Conservation (phyloP, 2,888 invertebrate species). For the Muschampia plurimacula region DNA sequence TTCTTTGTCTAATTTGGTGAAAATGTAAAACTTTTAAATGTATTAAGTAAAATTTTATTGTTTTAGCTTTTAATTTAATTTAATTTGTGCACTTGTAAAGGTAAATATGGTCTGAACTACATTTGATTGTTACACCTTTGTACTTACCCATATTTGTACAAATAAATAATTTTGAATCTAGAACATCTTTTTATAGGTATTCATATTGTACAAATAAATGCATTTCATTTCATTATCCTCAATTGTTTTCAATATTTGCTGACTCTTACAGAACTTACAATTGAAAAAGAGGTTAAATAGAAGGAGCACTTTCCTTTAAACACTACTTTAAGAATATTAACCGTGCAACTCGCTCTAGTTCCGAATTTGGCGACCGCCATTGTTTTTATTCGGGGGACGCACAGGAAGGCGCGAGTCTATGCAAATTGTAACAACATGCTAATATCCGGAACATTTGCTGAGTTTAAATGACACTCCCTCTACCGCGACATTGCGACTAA, state of each 20-base stretch:
- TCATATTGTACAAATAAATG: too few species aligned
- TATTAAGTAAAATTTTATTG: too few species aligned
- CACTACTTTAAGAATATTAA: slow-evolving; percentile 12
- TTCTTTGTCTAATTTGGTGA: too few species aligned
- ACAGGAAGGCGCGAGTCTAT: slow-evolving; percentile 54
- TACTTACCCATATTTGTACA: too few species aligned
- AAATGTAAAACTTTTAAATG: too few species aligned
- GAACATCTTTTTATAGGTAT: too few species aligned
- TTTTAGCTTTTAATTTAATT: too few species aligned
- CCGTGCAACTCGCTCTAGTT: slow-evolving; percentile 15
- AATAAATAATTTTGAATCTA: too few species aligned
- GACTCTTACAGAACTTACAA: slow-evolving; percentile 3
- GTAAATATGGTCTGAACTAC: too few species aligned
- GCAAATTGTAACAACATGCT: slow-evolving; percentile 58
- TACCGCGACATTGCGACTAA: slow-evolving; percentile 12
- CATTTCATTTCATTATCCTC: background rate
- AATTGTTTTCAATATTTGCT: background rate
- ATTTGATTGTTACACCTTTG: too few species aligned
- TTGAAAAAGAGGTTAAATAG: background rate
- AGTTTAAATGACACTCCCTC: slow-evolving; percentile 15
- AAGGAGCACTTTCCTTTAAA: slow-evolving; percentile 13
- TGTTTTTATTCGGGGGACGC: slow-evolving; percentile 41
- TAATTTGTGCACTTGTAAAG: too few species aligned
- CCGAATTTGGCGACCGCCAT: slow-evolving; percentile 23
- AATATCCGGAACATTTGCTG: slow-evolving; percentile 36